Evolutionary conservation across 2,113 vertebrate genomes (phyloP).

Genomic region (Pangasianodon gigas): DNA sequence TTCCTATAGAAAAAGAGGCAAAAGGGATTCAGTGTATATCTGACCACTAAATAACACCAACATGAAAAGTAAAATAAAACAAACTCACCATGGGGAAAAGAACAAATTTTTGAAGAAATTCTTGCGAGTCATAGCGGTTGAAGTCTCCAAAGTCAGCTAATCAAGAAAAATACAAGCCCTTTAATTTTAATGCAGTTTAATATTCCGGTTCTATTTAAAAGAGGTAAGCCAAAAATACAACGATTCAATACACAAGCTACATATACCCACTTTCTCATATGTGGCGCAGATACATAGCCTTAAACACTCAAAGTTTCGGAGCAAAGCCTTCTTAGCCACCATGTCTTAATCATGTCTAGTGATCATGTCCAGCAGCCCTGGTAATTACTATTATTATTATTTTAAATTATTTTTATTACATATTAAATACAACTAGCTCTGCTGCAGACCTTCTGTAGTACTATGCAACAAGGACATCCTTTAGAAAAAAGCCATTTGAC

Average conservation of each 20-base stretch:
- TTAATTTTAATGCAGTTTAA: slow-evolving; percentile 20
- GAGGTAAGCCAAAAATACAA: background rate
- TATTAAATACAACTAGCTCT: background rate
- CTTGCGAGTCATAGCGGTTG: slow-evolving; percentile 94
- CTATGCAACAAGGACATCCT: slow-evolving; percentile 40
- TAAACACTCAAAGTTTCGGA: background rate
- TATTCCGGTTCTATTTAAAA: background rate
- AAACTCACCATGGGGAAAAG: slow-evolving; percentile 93
- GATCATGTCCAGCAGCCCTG: background rate
- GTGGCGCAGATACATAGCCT: background rate
- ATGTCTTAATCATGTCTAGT: background rate
- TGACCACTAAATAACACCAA: background rate
- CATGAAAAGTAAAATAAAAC: background rate
- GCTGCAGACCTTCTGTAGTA: background rate
- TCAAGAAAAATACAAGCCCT: slow-evolving; percentile 37
- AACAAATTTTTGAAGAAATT: slow-evolving; percentile 94
- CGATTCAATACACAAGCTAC: background rate
- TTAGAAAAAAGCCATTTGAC: slow-evolving; percentile 57
- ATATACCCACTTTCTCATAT: background rate
- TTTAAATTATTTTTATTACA: background rate
- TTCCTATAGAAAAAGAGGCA: slow-evolving; percentile 72
- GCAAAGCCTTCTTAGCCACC: background rate
- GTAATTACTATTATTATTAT: background rate
- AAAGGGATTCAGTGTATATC: background rate
- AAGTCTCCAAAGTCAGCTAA: slow-evolving; percentile 97